These are phyloP conservation scores for Rhadina sibilatrix DNA, from an alignment of 2,113 vertebrate species.

Conservation along the genomic window DNA sequence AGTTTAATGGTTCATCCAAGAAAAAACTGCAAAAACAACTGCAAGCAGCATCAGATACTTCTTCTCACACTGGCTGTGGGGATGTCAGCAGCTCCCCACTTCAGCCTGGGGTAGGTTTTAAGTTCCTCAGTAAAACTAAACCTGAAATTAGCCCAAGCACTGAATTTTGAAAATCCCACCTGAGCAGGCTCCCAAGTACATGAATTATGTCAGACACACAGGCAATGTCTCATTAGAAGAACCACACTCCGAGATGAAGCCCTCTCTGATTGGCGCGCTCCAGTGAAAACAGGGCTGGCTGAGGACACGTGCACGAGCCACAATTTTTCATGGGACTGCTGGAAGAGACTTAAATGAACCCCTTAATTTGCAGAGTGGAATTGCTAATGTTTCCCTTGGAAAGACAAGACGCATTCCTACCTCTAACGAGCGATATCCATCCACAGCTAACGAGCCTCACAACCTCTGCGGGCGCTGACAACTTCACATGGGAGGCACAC, in stretches of 20 bases:
- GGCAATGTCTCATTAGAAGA: conserved; percentile 26
- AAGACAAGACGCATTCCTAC: neutral
- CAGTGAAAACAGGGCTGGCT: neutral
- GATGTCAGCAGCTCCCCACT: neutral
- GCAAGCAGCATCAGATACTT: neutral
- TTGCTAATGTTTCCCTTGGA: conserved; percentile 27
- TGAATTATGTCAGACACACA: conserved; percentile 24
- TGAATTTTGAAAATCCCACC: neutral
- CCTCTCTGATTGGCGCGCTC: neutral
- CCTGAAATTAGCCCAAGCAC: neutral
- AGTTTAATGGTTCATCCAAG: neutral
- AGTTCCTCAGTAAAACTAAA: neutral
- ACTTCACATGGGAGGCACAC: neutral
- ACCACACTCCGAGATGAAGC: neutral
- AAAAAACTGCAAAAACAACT: neutral
- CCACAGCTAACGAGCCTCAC: conserved; percentile 27
- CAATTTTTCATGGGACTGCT: neutral
- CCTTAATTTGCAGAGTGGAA: conserved; percentile 29
- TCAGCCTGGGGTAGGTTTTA: neutral
- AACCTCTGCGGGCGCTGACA: neutral
- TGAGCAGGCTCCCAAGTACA: neutral
- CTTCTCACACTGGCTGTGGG: neutral
- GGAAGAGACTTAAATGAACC: conserved; percentile 32
- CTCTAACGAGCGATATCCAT: conserved; percentile 25
- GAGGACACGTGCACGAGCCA: neutral